Base-by-base conservation (phyloP, 1,140 invertebrate genomes). In the Psilanteris sp. region DNA sequence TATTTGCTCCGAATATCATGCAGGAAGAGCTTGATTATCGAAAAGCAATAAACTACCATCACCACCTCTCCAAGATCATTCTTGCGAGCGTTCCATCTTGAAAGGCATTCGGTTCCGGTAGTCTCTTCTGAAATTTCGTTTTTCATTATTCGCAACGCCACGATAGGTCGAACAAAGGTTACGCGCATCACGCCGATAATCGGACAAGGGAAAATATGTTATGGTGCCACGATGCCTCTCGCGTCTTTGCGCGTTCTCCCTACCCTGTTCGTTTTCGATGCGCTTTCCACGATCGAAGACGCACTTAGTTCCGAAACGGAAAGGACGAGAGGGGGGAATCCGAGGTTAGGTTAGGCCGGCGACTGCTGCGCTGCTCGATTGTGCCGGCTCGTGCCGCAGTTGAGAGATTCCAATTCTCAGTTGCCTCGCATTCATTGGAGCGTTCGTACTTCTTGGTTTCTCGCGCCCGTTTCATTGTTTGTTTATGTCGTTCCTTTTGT, bases 371-470 rank as follows among this genome's bases (percentile, higher is more conserved):
- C 41, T 48, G 13, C 32, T 10, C 37, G 68, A 34, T 9, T 26
- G 32, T 57, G 57, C 34, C 62, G 76, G 67, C 36, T 68, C 54
- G 73, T 59, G 37, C 37, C 62, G 24, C 26, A 41, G 31, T 48
- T n/a, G n/a, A n/a, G 5, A 20, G 18, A 20, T 20, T 20, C 18
- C 22, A 5, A 36, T 10, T 5, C 44, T 81, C 82, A 87, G 85
- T 88, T 59, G 84, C 44, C 72, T 79, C 78, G 77, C 50, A 75
- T 31, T 68, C 46, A 66, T 57, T 57, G 55, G 64, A 50, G 66
- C 64, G 81, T 44, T 52, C 22, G 68, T 46, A 24, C 26, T 16
- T 44, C 15, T 20, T 13, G 15, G 34, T 4, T 9, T 16, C 9
- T 36, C 9, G 8, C 1, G 16, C 32, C 27, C 7, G 14, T 22